These are phyloP conservation scores for Istiophorus platypterus DNA, from an alignment of 2,113 vertebrate species.

Conservation along the genomic window DNA sequence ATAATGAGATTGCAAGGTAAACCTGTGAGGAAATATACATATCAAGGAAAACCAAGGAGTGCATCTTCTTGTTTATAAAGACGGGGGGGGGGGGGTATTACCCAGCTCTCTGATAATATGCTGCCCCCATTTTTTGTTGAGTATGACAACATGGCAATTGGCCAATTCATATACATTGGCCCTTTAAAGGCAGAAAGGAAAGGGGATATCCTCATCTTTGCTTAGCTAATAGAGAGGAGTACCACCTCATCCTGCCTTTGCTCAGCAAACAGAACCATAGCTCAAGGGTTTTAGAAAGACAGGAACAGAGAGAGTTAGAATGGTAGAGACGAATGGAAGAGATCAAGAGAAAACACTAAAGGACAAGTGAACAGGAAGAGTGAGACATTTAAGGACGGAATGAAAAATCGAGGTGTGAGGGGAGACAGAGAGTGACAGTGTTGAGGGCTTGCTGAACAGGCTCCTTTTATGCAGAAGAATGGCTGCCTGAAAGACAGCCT, in stretches of 20 bases:
- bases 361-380: constrained; percentile 35
- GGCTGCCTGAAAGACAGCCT: constrained; percentile 55
- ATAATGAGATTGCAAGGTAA: too few relatives aligned
- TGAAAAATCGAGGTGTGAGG: constrained; percentile 41
- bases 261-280: constrained; percentile 37
- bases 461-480: constrained; percentile 67
- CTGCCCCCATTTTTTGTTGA: too few relatives aligned
- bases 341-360: constrained; percentile 35
- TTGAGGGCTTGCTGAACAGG: constrained; percentile 57
- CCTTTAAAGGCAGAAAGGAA: not conserved
- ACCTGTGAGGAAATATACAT: too few relatives aligned
- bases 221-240: constrained; percentile 32
- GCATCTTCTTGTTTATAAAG: too few relatives aligned
- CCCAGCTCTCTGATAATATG: too few relatives aligned
- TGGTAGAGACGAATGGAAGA: not conserved
- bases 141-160: too few relatives aligned
- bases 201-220: constrained; percentile 33
- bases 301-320: not conserved
- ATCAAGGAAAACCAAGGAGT: too few relatives aligned
- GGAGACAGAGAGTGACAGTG: constrained; percentile 40
- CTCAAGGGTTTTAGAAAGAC: constrained; percentile 30
- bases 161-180: too few relatives aligned
- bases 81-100: too few relatives aligned
- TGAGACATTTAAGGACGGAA: constrained; percentile 45
- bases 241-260: constrained; percentile 13